Evolutionary conservation across 37 sponge, comb jelly and placozoan species (phyloP).

Genomic region (Hormiphora californensis): DNA sequence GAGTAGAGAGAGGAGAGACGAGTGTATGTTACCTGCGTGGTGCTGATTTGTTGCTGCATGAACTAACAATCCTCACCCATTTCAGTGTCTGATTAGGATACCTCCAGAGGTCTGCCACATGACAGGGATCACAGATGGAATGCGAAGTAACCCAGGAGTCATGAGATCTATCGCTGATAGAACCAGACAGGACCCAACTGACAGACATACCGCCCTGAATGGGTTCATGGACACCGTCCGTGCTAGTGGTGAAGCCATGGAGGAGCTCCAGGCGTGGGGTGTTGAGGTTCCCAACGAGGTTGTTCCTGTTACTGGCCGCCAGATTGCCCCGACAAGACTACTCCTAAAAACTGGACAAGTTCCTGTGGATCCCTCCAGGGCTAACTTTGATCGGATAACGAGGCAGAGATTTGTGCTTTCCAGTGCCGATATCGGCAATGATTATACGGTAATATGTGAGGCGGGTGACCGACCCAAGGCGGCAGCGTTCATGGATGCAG

Average conservation of each 20-base stretch:
- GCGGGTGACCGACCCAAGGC: no score
- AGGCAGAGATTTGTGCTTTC: slow-evolving; percentile 1
- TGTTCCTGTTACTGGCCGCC: background rate
- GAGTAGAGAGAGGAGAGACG: no score
- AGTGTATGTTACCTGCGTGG: no score
- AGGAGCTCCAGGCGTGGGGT: background rate
- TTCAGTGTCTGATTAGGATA: background rate
- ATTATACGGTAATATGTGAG: background rate
- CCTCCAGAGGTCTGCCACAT: slow-evolving; percentile 55
- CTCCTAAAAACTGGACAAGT: background rate
- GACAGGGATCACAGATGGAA: slow-evolving; percentile 53
- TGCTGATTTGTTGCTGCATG: no score
- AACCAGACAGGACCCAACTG: slow-evolving; percentile 39
- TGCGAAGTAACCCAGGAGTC: slow-evolving; percentile 15
- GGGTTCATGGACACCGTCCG: background rate
- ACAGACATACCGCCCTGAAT: background rate
- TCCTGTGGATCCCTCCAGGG: background rate
- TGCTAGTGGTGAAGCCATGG: background rate
- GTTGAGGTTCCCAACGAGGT: background rate
- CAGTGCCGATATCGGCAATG: background rate
- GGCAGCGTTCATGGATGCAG: background rate
- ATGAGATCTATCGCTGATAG: slow-evolving; percentile 36
- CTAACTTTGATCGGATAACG: background rate
- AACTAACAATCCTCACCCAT: no score
- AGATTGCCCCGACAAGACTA: background rate